Conservation (phyloP, 2,888 invertebrate genomes). For the Ephialtes manifestator region DNA sequence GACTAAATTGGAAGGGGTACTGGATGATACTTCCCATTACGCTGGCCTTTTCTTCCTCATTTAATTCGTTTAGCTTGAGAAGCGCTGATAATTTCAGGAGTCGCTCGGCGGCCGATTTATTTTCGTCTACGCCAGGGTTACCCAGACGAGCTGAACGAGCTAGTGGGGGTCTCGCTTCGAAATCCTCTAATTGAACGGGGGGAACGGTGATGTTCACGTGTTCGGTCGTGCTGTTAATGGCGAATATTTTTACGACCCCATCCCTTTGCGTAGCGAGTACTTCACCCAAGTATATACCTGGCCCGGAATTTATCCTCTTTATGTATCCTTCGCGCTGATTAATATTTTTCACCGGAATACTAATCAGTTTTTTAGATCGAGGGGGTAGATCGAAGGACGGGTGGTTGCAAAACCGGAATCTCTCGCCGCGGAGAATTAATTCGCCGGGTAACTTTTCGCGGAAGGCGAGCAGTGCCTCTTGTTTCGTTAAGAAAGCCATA, state of each 20-base stretch:
- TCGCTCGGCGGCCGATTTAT: background rate
- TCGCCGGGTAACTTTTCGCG: conserved; percentile 10
- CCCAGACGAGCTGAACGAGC: conserved; percentile 1
- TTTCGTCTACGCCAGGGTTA: background rate
- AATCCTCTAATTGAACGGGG: conserved; percentile 43
- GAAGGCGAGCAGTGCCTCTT: conserved; percentile 28
- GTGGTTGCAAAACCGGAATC: background rate
- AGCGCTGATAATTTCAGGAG: background rate
- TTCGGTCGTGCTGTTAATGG: conserved; percentile 35
- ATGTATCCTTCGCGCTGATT: conserved; percentile 34
- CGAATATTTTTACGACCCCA: conserved; percentile 47
- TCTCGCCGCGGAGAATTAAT: conserved; percentile 17
- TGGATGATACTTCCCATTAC: conserved; percentile 1
- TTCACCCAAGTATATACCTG: conserved; percentile 43
- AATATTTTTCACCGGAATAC: conserved; percentile 24
- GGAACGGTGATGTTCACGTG: conserved; percentile 27
- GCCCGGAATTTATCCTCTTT: conserved; percentile 36
- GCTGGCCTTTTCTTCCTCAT: conserved; percentile 45
- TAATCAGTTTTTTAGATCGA: conserved; percentile 44
- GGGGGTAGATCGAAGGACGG: conserved; percentile 34
- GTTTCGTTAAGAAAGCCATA: conserved; percentile 18
- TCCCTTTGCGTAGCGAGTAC: conserved; percentile 23
- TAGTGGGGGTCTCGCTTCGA: conserved; percentile 30
- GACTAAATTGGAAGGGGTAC: conserved; percentile 44
- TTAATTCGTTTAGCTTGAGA: conserved; percentile 35